Evolutionary conservation across 1,140 invertebrate genomes (phyloP).

Genomic region (Zophobas atratus): DNA sequence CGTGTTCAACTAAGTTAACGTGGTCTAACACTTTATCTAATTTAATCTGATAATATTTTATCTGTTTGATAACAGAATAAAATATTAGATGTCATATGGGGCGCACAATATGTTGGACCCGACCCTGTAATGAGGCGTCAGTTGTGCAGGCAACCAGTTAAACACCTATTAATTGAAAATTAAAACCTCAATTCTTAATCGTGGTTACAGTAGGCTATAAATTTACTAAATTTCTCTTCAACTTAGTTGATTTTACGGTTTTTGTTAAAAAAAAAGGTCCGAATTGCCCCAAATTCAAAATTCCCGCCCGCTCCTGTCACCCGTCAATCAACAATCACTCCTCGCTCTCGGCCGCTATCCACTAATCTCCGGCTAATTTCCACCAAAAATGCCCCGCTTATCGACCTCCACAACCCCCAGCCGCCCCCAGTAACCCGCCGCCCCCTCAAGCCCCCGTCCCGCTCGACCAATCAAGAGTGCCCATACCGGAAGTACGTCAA

Average conservation of each 20-base stretch:
- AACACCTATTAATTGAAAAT: neutral
- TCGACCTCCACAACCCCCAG: neutral
- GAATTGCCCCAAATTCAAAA: neutral
- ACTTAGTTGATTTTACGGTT: too few species aligned
- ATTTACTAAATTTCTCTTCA: too few species aligned
- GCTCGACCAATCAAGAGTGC: constrained; percentile 2
- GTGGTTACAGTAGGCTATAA: too few species aligned
- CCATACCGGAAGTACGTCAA: constrained; percentile 14
- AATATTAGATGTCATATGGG: too few species aligned
- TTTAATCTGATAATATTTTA: too few species aligned
- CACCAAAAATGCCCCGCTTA: neutral
- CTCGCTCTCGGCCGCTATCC: neutral
- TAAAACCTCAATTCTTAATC: too few species aligned
- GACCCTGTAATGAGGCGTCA: constrained; percentile 64
- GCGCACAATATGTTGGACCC: too few species aligned
- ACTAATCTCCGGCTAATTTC: too few species aligned
- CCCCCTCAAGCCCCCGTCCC: neutral
- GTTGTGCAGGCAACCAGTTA: neutral
- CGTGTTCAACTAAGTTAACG: too few species aligned
- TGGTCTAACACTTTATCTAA: too few species aligned
- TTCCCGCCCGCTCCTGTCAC: neutral
- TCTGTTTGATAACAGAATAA: too few species aligned
- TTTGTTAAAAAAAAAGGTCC: too few species aligned
- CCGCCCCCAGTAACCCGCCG: neutral
- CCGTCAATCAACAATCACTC: neutral